A percentile compares a stretch with the other conserved stretches of the same genome.
phyloP scores from a whole-genome alignment of 2,797 vertebrate species.

The Sylvilagus floridanus region DNA sequence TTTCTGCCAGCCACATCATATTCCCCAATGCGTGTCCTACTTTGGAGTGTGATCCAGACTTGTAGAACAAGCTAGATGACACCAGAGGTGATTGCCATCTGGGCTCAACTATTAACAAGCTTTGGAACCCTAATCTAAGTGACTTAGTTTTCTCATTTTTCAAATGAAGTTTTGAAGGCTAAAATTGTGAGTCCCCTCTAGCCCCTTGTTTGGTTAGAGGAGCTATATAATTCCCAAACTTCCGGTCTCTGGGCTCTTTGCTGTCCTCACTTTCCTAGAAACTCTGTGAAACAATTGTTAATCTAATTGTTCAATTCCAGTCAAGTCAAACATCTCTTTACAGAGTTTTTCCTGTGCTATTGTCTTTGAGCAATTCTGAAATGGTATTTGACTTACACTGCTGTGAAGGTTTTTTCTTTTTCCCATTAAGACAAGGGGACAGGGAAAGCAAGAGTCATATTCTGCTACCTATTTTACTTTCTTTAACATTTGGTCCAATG shows the following conservation, averaged over 20 bases:
- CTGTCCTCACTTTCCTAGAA: not conserved
- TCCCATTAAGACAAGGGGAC: not conserved
- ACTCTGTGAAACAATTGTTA: not conserved
- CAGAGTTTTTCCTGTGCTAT: not conserved
- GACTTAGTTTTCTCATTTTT: constrained; percentile 21
- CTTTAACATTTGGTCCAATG: not conserved
- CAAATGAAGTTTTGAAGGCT: constrained; percentile 9
- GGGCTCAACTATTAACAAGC: not conserved
- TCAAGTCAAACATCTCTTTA: not conserved
- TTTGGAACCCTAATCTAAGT: not conserved
- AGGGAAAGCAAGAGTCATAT: not conserved
- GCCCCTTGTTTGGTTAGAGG: not conserved
- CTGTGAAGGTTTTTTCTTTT: not conserved
- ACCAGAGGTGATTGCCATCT: not conserved
- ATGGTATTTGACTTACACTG: not conserved
- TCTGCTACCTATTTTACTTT: constrained; percentile 1
- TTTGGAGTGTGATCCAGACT: not conserved
- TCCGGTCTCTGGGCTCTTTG: not conserved
- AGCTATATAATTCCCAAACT: not conserved
- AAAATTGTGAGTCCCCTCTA: not conserved
- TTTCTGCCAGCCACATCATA: not conserved
- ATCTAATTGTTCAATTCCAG: not conserved
- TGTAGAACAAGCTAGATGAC: not conserved
- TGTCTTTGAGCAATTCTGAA: not conserved
- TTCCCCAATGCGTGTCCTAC: accelerated